Base-by-base conservation (phyloP, 1,140 invertebrate species). In the Nephotettix cincticeps region DNA sequence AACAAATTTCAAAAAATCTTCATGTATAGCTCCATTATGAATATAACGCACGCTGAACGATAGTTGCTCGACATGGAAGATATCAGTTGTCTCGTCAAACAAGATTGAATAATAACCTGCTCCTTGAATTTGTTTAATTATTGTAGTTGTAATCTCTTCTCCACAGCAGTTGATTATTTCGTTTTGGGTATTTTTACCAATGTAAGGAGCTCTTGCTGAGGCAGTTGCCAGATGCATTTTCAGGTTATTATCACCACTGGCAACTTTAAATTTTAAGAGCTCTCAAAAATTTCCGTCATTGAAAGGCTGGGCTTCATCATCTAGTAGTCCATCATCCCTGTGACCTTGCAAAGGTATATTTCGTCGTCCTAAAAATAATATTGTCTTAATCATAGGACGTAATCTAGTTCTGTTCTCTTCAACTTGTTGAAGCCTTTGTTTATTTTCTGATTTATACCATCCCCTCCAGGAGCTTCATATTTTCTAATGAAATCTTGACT, bases 241-340 rank as follows among this genome's bases (percentile, higher is more conserved):
- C 36, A 40, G 17, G 17, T 40, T 40, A 40, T 40, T n/a, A 68
- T 79, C 76, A 9, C 75, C 77, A 61, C 67, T 27, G 17, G 75
- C 69, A 54, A 75, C 65, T 36, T 72, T 69, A 27, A 75, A 76
- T n/a, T 72, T 36, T 23, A 80, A 58, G n/a, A 76, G 61, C 29
- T 72, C 75, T 72, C 75, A 67, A 58, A 78, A 78, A 65, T 78
- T 77, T 29, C 78, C 77, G 61, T 77, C 74, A 75, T 78, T 73
- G 13, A 32, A 61, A 32, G 58, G 56, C 36, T 51, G 17, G 67
- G 63, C 66, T n/a, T n/a, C n/a, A n/a, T n/a, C 27, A 73, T 67
- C 40, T 61, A 28, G 40, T 74, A 29, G 65, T 76, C 74, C 45
- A 75, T 63, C 43, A 76, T 74, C n/a, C 74, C 76, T n/a, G n/a